Conservation (phyloP, 2,888 invertebrate species). For the Parnassius smintheus region DNA sequence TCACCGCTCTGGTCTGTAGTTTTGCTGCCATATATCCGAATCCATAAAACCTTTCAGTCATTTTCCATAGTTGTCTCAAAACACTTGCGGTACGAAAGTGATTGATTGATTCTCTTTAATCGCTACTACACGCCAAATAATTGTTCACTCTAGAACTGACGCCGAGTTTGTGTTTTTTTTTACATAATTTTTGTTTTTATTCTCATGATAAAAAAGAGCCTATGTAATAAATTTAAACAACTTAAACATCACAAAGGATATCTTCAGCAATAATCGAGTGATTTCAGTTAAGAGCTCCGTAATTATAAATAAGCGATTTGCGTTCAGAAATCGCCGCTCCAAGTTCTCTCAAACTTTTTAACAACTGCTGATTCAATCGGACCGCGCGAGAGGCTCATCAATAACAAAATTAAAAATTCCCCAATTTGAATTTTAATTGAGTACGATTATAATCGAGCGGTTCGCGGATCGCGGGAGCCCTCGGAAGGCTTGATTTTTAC, state of each 20-base stretch:
- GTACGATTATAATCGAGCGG: conserved; percentile 75
- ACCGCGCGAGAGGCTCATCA: conserved; percentile 72
- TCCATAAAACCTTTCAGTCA: too few relatives aligned
- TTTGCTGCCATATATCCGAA: too few relatives aligned
- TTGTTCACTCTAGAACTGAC: too few relatives aligned
- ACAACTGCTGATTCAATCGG: conserved; percentile 66
- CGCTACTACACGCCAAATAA: too few relatives aligned
- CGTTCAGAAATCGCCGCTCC: conserved; percentile 52
- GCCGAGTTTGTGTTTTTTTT: too few relatives aligned
- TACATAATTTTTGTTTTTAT: too few relatives aligned
- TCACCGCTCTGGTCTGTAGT: too few relatives aligned
- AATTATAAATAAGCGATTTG: conserved; percentile 60
- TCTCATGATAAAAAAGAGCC: too few relatives aligned
- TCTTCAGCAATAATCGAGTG: conserved; percentile 37
- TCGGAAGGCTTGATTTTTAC: conserved; percentile 44
- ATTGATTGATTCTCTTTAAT: too few relatives aligned
- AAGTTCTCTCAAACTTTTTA: conserved; percentile 65
- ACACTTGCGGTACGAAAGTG: too few relatives aligned
- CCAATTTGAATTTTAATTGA: conserved; percentile 81
- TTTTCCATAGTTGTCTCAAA: too few relatives aligned
- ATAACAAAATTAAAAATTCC: conserved; percentile 79
- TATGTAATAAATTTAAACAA: too few relatives aligned
- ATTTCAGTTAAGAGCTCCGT: conserved; percentile 23
- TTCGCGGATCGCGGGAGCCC: conserved; percentile 67
- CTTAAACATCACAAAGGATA: conserved; percentile 15